Conservation (phyloP, 2,113 vertebrate species). For the Chionomys nivalis region DNA sequence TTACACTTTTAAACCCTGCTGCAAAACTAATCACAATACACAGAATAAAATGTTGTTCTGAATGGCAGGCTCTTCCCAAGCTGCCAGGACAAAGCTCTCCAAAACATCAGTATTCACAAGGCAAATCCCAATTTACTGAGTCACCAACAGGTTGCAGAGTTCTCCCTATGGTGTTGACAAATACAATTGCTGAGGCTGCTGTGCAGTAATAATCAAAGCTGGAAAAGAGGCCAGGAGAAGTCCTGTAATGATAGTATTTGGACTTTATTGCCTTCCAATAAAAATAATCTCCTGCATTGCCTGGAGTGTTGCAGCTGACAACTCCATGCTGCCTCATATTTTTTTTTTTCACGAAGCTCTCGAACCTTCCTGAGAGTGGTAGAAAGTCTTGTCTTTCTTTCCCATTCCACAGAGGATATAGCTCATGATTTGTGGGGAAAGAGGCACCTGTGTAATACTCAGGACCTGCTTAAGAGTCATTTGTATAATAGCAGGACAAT, state of each 20-base stretch:
- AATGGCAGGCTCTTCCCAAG: conserved; percentile 49
- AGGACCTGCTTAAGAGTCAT: conserved; percentile 58
- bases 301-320: conserved; percentile 67
- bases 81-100: not conserved
- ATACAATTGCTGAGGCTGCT: conserved; percentile 65
- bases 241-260: conserved; percentile 82
- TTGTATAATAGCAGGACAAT: conserved; percentile 71
- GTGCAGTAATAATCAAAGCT: conserved; percentile 68
- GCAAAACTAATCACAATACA: conserved; percentile 62
- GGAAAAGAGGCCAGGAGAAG: conserved; percentile 65
- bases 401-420: conserved; percentile 47
- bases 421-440: conserved; percentile 68
- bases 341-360: conserved; percentile 58
- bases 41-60: conserved; percentile 70
- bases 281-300: conserved; percentile 79
- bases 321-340: conserved; percentile 40
- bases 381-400: conserved; percentile 65
- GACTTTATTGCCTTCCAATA: conserved; percentile 79
- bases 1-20: conserved; percentile 60
- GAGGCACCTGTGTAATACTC: conserved; percentile 42
- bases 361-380: conserved; percentile 71
- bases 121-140: not conserved
- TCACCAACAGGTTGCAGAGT: conserved; percentile 58
- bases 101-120: conserved; percentile 64
- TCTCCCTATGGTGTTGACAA: conserved; percentile 68